Base-by-base conservation (phyloP, 2,797 vertebrate species). In the Helarctos malayanus region DNA sequence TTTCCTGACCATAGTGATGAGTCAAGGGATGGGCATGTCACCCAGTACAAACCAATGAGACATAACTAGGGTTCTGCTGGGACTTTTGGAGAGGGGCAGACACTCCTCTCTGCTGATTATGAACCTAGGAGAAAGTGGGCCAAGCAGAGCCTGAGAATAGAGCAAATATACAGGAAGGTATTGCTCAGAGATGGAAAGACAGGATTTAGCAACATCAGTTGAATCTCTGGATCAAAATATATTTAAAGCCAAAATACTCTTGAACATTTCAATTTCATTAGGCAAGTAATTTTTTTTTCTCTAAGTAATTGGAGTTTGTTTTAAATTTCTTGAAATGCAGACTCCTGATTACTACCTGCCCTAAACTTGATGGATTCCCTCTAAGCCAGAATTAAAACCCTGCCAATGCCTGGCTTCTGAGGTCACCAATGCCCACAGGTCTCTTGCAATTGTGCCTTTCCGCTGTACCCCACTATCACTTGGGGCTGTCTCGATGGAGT, bases 251-350 rank as follows among this genome's bases (percentile, higher is more conserved):
- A 86, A 35, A 88, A 69, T 73, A 84, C 59, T 86, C 27, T 68
- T 49, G 61, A 59, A 80, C 27, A 52, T 92, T 95, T 89, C 56
- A 25, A 7, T 63, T 89, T 92, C 54, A 59, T 45, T 29, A 83
- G 16, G 18, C 71, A 75, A 87, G 52, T 80, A 63, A 35, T 35
- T 61, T 23, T 10, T 29, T 76, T 76, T 76, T 13, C 7, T 52
- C 76, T 73, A 73, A 38, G 56, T 54, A 52, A 73, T 59, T 86
- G 88, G 25, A 94, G 2, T 79, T 87, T 71, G 54, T 35, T 85
- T 91, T 47, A 91, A 79, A 76, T 69, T 71, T 93, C 15, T 65
- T 82, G 32, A 89, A 87, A 49, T 45, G 52, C 19, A 71, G 82
- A 27, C 61, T 94, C 35, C 49, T 79, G 54, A 41, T 57, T 71